Evolutionary conservation across 2,113 vertebrate species (phyloP), one percentile per base, ranked within the genome.

Genomic region (Bufo gargarizans): DNA sequence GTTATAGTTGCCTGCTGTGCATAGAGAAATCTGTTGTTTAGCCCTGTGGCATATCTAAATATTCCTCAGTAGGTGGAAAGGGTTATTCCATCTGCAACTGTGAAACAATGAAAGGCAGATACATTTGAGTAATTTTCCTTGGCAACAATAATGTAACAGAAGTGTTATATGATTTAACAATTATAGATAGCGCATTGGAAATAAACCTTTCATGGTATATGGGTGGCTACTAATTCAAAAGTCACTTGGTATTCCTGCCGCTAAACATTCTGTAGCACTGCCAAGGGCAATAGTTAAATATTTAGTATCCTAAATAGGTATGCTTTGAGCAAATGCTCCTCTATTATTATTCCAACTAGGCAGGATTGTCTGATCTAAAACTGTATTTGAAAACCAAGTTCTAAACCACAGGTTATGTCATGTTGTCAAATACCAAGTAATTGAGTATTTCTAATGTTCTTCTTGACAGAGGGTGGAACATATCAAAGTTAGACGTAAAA

Each of bases 241-340:
- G 33, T 65, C 19, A 49, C 65, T 89, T 89, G 83, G 72, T 77
- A 78, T 89, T 78, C 74, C 49, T 69, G 87, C 72, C 78, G 87
- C 43, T 89, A 77, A 84, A 78, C 81, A 84, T 56, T 78, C 72
- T 78, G 87, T 78, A 69, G 43, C n/a, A 16, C 82, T 78, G 82
- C 87, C 87, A 89, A 89, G 74, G 82, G 78, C 82, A 89, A 84
- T 84, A 78, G 82, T 89, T 84, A 89, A 89, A 89, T 89, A 89
- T 89, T 89, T 89, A 89, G 87, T 55, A 88, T 84, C 69, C 80
- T 67, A 76, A 83, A 83, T 88, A 88, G 77, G 87, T 77, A 89
- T 84, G 59, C 71, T 78, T 78, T 89, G 81, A 78, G 78, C 87
- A 84, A 84, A 84, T 89, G 81, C 19, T 53, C 78, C 11, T 33